A percentile compares a stretch with the other conserved stretches of the same genome.
Conservation (phyloP, 2,797 vertebrate genomes). For the Muscicapa comitata region DNA sequence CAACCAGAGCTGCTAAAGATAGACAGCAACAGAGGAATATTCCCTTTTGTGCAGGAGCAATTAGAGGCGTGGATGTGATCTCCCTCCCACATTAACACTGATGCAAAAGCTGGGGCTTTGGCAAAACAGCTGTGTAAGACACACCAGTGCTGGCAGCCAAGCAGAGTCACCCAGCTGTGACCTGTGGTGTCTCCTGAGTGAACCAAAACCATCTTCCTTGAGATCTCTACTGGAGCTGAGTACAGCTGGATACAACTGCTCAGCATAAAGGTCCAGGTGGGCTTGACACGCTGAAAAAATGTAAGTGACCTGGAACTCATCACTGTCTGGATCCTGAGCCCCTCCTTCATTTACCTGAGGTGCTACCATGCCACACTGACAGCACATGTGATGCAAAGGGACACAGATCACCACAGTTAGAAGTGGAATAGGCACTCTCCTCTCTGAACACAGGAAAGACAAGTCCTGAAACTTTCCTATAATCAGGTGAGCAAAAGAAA, state of each 20-base stretch:
- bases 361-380: neutral
- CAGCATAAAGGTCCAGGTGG: neutral
- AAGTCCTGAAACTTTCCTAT: neutral
- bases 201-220: neutral
- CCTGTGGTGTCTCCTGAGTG: neutral
- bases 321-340: neutral
- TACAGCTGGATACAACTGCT: neutral
- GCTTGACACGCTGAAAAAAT: neutral
- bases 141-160: neutral
- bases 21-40: neutral
- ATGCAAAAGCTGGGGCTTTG: neutral
- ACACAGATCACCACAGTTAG: rapidly evolving
- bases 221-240: neutral
- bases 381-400: neutral
- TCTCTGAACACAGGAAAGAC: neutral
- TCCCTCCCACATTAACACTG: neutral
- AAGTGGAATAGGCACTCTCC: rapidly evolving
- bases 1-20: neutral
- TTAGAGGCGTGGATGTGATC: neutral
- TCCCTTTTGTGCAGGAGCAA: neutral
- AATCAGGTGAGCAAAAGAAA: neutral
- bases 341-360: neutral
- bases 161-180: neutral
- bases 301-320: neutral
- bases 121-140: neutral